Evolutionary conservation across 2,888 invertebrate species (phyloP), one percentile per base, ranked within the genome.

Genomic region (Cepaea hortensis): DNA sequence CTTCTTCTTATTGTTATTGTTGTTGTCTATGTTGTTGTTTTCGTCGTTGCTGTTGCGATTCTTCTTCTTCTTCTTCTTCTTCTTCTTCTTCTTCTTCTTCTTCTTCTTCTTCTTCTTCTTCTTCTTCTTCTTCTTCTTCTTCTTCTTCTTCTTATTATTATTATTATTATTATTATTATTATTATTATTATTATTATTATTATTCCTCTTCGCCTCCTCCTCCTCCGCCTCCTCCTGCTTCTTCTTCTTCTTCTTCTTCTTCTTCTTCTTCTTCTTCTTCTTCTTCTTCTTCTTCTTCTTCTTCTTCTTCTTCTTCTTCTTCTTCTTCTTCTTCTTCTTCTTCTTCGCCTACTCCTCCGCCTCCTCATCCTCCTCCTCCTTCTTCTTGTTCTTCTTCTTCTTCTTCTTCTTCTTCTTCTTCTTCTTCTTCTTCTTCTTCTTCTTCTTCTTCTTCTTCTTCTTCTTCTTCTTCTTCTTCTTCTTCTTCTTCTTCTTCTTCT

Each of bases 401-500:
- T n/a, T 77, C 23, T 18, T 81, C 62, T 81, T 62, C 23, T 72
- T 72, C 20, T 72, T 72, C 70, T 72, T 72, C 70, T 72, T 72
- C 70, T 72, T 72, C 70, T 72, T 18, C 70, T 72, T 72, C 81
- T 72, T 62, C 62, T 72, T 72, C 70, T 72, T 72, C 70, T 72
- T 72, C 70, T 72, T 72, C 81, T 81, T 62, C 62, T 62, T 81
- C 62, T 81, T 23, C 62, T 62, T 81, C 81, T 81, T 62, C 62
- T 62, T 81, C 81, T 81, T 62, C 62, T 62, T 81, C 81, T 62
- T 62, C 62, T 62, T 81, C 81, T 81, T 62, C 62, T 62, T 81
- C 81, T 81, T 62, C 62, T 81, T 81, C 81, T 81, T 62, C 62
- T 62, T 81, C 62, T 81, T 62, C 62, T 62, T 81, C 81, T 81